phyloP scores from a whole-genome alignment of 2,888 invertebrate species.

The Poecilobothrus nobilitatus region DNA sequence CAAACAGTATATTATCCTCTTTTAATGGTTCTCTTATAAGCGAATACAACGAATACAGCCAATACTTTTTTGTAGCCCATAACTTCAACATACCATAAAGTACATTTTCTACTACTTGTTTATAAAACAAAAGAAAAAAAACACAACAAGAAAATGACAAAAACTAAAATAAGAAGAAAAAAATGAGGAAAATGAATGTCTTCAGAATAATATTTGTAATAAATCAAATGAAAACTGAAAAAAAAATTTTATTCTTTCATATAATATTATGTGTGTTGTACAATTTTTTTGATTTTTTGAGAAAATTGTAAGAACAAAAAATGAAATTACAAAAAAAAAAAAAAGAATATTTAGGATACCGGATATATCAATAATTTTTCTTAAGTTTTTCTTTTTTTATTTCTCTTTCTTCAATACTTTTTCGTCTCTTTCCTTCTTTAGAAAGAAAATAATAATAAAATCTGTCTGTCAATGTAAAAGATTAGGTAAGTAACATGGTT shows the following conservation, averaged over 20 bases:
- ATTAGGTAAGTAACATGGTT: conserved; percentile 1
- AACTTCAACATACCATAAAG: too few species aligned
- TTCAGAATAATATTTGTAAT: neutral
- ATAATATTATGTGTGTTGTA: neutral
- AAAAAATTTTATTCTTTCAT: neutral
- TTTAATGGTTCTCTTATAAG: too few species aligned
- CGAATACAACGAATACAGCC: too few species aligned
- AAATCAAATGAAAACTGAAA: neutral
- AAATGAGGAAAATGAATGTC: neutral
- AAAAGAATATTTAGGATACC: neutral
- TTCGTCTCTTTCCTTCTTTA: too few species aligned
- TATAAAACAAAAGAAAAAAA: too few species aligned
- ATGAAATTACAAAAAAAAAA: too few species aligned
- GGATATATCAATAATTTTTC: neutral
- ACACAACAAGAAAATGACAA: neutral
- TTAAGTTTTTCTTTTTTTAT: neutral
- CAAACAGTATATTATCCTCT: too few species aligned
- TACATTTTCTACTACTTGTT: too few species aligned
- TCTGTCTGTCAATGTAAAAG: neutral
- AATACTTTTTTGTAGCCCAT: too few species aligned
- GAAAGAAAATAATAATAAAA: neutral
- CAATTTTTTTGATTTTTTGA: too few species aligned
- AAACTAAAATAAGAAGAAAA: neutral
- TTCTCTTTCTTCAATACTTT: neutral
- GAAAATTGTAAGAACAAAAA: too few species aligned